Base-by-base conservation (phyloP, 2,888 invertebrate genomes). In the Oscheius sp. region DNA sequence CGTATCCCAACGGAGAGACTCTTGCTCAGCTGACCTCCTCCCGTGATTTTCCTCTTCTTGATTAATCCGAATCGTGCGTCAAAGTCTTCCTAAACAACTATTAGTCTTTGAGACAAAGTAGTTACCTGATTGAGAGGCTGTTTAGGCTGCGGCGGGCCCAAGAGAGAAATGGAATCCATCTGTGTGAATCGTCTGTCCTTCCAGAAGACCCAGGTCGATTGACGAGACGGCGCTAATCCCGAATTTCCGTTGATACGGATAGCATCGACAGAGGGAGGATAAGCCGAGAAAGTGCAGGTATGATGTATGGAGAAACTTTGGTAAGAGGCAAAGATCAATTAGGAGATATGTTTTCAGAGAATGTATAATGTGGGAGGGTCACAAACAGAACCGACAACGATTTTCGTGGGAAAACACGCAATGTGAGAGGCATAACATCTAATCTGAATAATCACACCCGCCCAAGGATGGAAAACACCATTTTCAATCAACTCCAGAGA, bases 121-220 rank as follows among this genome's bases (percentile, higher is more conserved):
- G 5, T 7, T 13, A 72, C 71, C 71, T 72, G 71, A 42, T 58
- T 80, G 9, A 80, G 58, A 29, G 80, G 76, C 51, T 73, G 70
- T 9, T 72, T 59, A 0, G 77, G 70, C 37, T 77, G 75, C 3
- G 80, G 80, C 5, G 80, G 80, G 13, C 80, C 80, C 29, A 80
- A 76, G 11, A 80, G 75, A 10, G 78, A 78, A 32, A 80, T 78
- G 11, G 80, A 80, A 62, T 80, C 80, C 80, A 80, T 80, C 48
- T 65, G 65, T 3, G 51, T 65, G 33, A 65, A 21, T 32, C 65
- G 50, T 51, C 51, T 50, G 51, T 65, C 65, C 65, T 51, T 65
- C 50, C 7, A 53, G 29, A 53, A 29, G 53, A 4, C n/a, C 4
- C 5, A 3, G 53, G 53, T 53, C 53, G 53, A 53, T 53, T 10